These are phyloP conservation scores for Drosophila persimilis DNA, from an alignment of 1,140 invertebrate species.

Conservation along the genomic window DNA sequence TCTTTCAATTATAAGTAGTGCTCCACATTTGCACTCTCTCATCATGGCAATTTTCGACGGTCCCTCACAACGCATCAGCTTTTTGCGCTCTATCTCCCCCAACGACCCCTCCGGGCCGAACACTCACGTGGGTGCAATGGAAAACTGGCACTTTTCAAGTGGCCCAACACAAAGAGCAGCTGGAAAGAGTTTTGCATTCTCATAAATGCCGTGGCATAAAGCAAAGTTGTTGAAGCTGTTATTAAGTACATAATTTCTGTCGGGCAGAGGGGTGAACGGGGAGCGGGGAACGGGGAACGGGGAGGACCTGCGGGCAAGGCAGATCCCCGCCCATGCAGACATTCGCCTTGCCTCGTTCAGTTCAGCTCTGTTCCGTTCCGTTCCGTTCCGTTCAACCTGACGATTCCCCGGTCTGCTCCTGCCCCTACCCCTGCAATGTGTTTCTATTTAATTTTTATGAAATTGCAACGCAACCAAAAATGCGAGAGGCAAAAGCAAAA, in stretches of 20 bases:
- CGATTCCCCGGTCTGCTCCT: not conserved
- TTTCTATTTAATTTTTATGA: slow-evolving; percentile 81
- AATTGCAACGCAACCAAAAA: slow-evolving; percentile 75
- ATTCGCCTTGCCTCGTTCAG: slow-evolving; percentile 10
- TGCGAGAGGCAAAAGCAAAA: slow-evolving; percentile 60
- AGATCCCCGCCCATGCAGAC: slow-evolving; percentile 46
- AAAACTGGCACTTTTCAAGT: slow-evolving; percentile 62
- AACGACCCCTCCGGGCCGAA: not conserved
- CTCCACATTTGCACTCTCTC: slow-evolving; percentile 5
- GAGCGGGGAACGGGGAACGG: slow-evolving; percentile 18
- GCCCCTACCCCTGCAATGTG: slow-evolving; percentile 41
- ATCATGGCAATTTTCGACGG: slow-evolving; percentile 19
- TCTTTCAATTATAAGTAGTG: slow-evolving; percentile 32
- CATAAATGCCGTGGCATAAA: slow-evolving; percentile 76
- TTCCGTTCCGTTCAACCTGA: slow-evolving; percentile 1
- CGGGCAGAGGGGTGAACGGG: slow-evolving; percentile 30
- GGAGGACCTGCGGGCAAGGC: not conserved
- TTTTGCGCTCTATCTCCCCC: slow-evolving; percentile 38
- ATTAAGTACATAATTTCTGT: slow-evolving; percentile 77
- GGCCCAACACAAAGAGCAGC: slow-evolving; percentile 53
- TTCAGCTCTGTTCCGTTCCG: slow-evolving; percentile 2
- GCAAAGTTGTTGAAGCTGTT: slow-evolving; percentile 77
- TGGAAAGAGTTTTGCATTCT: slow-evolving; percentile 69
- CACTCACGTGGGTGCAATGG: slow-evolving; percentile 30
- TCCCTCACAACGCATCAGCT: slow-evolving; percentile 41